These are phyloP conservation scores for Tetragonula carbonaria DNA, from an alignment of 2,888 invertebrate species.

Conservation along the genomic window DNA sequence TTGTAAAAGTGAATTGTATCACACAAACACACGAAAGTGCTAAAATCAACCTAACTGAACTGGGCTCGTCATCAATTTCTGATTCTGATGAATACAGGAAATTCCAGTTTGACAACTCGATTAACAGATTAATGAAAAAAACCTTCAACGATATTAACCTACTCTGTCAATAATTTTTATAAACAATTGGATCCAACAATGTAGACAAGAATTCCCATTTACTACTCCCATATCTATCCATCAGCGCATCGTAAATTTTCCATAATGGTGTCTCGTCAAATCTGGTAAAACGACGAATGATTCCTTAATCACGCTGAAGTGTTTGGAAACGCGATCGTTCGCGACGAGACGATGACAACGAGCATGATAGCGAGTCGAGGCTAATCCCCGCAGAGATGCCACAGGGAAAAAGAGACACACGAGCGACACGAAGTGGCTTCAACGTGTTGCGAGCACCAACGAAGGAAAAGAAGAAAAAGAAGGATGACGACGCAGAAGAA, in stretches of 20 bases:
- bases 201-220: no score
- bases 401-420: constrained; percentile 19
- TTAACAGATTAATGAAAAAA: no score
- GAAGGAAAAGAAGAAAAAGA: background rate
- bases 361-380: constrained; percentile 11
- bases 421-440: constrained; percentile 28
- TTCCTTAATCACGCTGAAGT: background rate
- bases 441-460: background rate
- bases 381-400: constrained; percentile 21
- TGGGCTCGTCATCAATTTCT: no score
- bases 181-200: background rate
- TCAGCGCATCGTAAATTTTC: background rate
- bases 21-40: no score
- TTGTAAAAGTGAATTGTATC: no score
- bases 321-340: constrained; percentile 23
- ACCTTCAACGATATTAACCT: no score
- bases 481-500: background rate
- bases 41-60: no score
- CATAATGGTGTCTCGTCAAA: background rate
- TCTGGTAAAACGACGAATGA: background rate
- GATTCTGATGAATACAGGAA: no score
- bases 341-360: constrained; percentile 24
- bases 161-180: background rate
- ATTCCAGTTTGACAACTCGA: no score
- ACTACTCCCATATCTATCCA: background rate